A percentile compares a stretch with the other conserved stretches of the same genome.
Conservation (phyloP, 2,797 vertebrate genomes). For the Hirundo rustica region DNA sequence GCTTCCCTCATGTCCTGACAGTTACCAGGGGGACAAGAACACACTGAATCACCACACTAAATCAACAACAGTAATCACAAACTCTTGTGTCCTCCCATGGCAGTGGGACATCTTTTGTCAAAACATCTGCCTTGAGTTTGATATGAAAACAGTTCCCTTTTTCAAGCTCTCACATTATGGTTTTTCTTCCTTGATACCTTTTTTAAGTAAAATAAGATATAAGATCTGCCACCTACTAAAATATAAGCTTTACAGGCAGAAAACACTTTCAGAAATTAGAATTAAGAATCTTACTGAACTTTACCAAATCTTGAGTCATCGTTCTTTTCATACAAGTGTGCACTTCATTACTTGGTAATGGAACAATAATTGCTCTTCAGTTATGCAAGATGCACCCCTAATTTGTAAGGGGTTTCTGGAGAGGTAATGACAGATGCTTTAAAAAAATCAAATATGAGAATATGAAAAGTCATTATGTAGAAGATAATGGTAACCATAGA, state of each 20-base stretch:
- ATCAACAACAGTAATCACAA: neutral
- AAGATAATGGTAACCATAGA: neutral
- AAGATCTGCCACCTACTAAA: neutral
- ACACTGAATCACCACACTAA: neutral
- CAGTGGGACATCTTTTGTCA: neutral
- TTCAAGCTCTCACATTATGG: neutral
- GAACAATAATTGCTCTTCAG: conserved; percentile 42
- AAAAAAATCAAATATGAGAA: conserved; percentile 33
- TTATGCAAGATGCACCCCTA: conserved; percentile 36
- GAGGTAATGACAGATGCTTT: conserved; percentile 34
- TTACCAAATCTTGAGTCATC: conserved; percentile 34
- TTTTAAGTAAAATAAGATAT: neutral
- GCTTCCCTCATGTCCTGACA: neutral
- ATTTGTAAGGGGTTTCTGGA: conserved; percentile 42
- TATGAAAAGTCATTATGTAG: conserved; percentile 20
- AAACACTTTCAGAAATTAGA: conserved; percentile 18
- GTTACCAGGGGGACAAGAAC: neutral
- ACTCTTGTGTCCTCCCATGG: neutral
- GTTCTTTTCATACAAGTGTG: neutral
- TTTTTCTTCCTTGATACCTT: neutral
- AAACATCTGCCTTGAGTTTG: neutral
- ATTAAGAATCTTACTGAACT: neutral
- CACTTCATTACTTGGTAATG: conserved; percentile 52
- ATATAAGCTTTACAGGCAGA: neutral
- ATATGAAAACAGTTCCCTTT: neutral